Evolutionary conservation across 2,888 invertebrate species (phyloP).

Genomic region (Iselma pallidipennis): DNA sequence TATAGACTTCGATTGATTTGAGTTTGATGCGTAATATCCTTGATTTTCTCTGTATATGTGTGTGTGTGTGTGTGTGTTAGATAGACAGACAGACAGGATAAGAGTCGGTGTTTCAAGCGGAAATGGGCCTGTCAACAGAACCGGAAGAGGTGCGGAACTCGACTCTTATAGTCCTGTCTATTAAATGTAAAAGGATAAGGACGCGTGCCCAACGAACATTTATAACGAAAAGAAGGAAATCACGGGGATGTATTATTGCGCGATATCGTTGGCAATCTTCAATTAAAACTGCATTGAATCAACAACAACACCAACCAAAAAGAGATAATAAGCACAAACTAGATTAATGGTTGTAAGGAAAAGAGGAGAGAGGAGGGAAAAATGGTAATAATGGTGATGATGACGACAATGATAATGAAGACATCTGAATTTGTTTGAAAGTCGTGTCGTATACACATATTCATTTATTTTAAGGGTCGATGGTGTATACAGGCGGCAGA

Average conservation of each 20-base stretch:
- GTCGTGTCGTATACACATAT: not conserved
- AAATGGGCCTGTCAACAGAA: constrained; percentile 50
- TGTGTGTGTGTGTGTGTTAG: too few species aligned
- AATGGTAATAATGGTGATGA: not conserved
- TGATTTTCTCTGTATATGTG: not conserved
- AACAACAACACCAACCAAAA: too few species aligned
- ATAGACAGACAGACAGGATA: constrained; percentile 42
- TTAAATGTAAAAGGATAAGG: constrained; percentile 40
- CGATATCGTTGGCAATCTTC: not conserved
- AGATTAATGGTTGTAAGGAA: too few species aligned
- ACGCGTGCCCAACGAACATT: constrained; percentile 44
- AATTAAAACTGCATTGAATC: too few species aligned
- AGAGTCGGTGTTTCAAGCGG: constrained; percentile 34
- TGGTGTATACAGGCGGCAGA: constrained; percentile 26
- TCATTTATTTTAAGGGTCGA: not conserved
- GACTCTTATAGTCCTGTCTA: constrained; percentile 34
- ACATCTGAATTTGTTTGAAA: not conserved
- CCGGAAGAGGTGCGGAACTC: constrained; percentile 48
- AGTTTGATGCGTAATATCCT: too few species aligned
- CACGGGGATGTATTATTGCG: constrained; percentile 3
- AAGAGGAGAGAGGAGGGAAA: not conserved
- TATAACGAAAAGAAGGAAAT: constrained; percentile 35
- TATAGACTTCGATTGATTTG: too few species aligned
- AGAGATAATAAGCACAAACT: not conserved
- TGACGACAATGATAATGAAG: not conserved